These are phyloP conservation scores for Xiphydria camelus DNA, from an alignment of 2,888 invertebrate species.

Conservation along the genomic window DNA sequence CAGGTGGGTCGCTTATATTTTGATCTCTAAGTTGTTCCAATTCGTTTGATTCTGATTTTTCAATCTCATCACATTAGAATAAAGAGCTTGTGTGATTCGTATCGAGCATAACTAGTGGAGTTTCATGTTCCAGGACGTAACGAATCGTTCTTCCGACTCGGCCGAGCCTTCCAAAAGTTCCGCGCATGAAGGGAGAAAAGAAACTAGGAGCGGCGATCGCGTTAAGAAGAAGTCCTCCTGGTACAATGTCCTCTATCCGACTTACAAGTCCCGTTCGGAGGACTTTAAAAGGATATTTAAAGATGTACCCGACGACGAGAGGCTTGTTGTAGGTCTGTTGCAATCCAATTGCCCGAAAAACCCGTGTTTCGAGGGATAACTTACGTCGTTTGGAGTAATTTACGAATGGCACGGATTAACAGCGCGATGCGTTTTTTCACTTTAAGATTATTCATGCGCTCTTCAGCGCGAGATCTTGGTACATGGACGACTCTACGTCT, in stretches of 20 bases:
- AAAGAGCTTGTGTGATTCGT: no score
- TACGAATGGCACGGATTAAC: no score
- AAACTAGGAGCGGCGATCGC: slow-evolving; percentile 59
- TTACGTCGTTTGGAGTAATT: no score
- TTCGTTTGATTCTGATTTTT: no score
- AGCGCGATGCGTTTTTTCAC: no score
- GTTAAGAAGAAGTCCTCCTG: slow-evolving; percentile 79
- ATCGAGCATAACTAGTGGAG: no score
- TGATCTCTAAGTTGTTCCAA: no score
- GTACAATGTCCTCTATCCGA: slow-evolving; percentile 86
- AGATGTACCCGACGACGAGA: slow-evolving; percentile 86
- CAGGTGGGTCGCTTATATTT: slow-evolving; percentile 31
- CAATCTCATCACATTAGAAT: no score
- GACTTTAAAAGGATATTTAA: slow-evolving; percentile 93
- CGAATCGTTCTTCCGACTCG: slow-evolving; percentile 54
- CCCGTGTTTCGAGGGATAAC: background rate
- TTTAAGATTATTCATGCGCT: slow-evolving; percentile 94
- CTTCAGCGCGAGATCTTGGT: slow-evolving; percentile 94
- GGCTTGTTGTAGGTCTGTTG: slow-evolving; percentile 86
- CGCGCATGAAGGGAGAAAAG: slow-evolving; percentile 46
- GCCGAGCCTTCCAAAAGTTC: slow-evolving; percentile 42
- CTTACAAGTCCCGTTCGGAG: slow-evolving; percentile 90
- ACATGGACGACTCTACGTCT: slow-evolving; percentile 94
- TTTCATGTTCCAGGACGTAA: slow-evolving; percentile 35
- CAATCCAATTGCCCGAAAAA: background rate